Evolutionary conservation across 2,888 invertebrate genomes (phyloP).

Genomic region (Drosophila rubida): DNA sequence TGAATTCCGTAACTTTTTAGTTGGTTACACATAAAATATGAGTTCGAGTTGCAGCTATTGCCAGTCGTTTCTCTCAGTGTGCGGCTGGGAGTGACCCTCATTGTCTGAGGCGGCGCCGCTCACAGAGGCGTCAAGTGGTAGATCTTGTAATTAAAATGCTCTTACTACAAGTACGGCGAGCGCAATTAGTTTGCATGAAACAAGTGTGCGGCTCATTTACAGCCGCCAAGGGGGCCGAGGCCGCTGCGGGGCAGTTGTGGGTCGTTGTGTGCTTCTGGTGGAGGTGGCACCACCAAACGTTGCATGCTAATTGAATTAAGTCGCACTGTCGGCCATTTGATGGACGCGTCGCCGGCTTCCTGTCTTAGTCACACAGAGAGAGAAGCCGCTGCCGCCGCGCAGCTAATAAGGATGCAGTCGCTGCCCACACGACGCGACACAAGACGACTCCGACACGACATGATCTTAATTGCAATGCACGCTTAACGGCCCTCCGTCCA

Average conservation of each 20-base stretch:
- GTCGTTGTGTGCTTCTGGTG: conserved; percentile 42
- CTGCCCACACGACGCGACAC: conserved; percentile 61
- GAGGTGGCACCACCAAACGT: conserved; percentile 70
- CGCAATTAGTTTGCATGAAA: conserved; percentile 81
- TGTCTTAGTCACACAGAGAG: conserved; percentile 62
- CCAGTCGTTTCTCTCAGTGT: conserved; percentile 32
- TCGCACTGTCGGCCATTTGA: conserved; percentile 57
- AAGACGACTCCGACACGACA: conserved; percentile 27
- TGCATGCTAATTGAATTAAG: conserved; percentile 74
- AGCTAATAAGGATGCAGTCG: conserved; percentile 76
- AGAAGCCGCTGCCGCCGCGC: conserved; percentile 25
- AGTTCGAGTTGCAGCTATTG: background rate
- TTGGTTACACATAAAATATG: no score
- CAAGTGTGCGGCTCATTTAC: conserved; percentile 63
- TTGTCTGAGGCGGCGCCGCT: conserved; percentile 26
- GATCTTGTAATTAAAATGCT: conserved; percentile 77
- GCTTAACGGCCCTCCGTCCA: background rate
- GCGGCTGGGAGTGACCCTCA: conserved; percentile 62
- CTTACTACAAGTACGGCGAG: conserved; percentile 68
- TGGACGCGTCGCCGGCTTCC: conserved; percentile 72
- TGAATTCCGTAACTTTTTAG: no score
- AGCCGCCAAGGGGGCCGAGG: conserved; percentile 2
- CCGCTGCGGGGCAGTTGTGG: background rate
- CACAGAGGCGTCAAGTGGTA: conserved; percentile 58
- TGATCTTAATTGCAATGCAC: conserved; percentile 51